phyloP scores from a whole-genome alignment of 2,797 vertebrate genomes.

The Anas flavirostris region DNA sequence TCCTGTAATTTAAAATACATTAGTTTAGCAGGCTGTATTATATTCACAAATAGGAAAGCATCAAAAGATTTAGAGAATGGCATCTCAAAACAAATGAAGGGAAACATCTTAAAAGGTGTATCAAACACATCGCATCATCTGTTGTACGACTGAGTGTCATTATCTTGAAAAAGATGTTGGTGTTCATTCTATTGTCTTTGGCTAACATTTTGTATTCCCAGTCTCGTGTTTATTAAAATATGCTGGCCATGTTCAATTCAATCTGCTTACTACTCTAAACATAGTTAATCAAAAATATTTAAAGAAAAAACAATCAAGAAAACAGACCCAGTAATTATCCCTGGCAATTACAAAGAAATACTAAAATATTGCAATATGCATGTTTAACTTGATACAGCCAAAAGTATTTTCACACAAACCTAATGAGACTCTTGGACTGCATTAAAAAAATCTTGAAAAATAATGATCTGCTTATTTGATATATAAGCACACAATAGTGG shows the following conservation, averaged over 20 bases:
- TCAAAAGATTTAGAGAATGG: background rate
- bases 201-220: background rate
- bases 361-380: background rate
- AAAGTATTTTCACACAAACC: conserved; percentile 20
- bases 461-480: background rate
- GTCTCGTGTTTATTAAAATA: conserved; percentile 15
- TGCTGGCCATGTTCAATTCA: background rate
- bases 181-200: conserved; percentile 12
- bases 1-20: conserved; percentile 82
- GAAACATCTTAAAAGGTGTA: background rate
- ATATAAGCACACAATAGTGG: background rate
- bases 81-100: background rate
- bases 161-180: background rate
- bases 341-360: background rate
- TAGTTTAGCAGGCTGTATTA: background rate
- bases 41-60: background rate
- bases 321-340: background rate
- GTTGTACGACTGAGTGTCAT: background rate
- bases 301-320: background rate
- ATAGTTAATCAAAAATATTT: background rate
- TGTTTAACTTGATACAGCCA: background rate
- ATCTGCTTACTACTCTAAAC: background rate
- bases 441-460: background rate
- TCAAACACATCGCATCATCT: background rate
- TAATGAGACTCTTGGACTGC: background rate